These are phyloP conservation scores for Drosophila siamana DNA, from an alignment of 2,888 invertebrate species.

Conservation along the genomic window DNA sequence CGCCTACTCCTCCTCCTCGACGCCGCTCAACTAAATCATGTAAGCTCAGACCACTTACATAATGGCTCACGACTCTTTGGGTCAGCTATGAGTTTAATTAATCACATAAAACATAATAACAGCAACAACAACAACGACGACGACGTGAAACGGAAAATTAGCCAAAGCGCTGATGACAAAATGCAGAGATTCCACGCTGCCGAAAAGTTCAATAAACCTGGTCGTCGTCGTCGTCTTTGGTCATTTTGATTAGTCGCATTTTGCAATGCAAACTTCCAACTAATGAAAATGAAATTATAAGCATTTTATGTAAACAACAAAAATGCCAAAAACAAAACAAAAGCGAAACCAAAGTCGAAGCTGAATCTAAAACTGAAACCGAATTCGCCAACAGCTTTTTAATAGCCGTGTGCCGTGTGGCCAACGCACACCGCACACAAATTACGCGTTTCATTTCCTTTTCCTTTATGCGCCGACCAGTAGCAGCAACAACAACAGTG, in stretches of 20 bases:
- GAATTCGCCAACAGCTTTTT: constrained; percentile 61
- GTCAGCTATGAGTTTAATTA: constrained; percentile 70
- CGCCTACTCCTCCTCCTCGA: constrained; percentile 1
- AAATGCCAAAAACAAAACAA: constrained; percentile 21
- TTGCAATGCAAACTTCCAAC: constrained; percentile 59
- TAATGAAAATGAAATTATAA: constrained; percentile 80
- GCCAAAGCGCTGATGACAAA: constrained; percentile 57
- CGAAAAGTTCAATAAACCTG: constrained; percentile 68
- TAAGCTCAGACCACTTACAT: constrained; percentile 58
- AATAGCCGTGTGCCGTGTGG: constrained; percentile 52
- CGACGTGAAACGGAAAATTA: constrained; percentile 51
- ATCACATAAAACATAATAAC: constrained; percentile 53
- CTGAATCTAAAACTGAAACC: constrained; percentile 30
- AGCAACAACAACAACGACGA: constrained; percentile 9
- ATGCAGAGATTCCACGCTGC: constrained; percentile 16
- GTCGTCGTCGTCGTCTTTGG: constrained; percentile 4
- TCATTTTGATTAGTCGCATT: constrained; percentile 49
- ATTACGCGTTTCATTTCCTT: constrained; percentile 79
- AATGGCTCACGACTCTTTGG: constrained; percentile 56
- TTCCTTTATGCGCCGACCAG: constrained; percentile 55
- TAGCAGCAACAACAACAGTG: constrained; percentile 35
- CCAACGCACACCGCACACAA: constrained; percentile 58
- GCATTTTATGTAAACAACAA: constrained; percentile 75
- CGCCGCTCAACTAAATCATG: constrained; percentile 60
- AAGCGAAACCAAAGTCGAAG: constrained; percentile 35